Base-by-base conservation (phyloP, 2,113 vertebrate genomes). In the Plecturocebus donacophilus region DNA sequence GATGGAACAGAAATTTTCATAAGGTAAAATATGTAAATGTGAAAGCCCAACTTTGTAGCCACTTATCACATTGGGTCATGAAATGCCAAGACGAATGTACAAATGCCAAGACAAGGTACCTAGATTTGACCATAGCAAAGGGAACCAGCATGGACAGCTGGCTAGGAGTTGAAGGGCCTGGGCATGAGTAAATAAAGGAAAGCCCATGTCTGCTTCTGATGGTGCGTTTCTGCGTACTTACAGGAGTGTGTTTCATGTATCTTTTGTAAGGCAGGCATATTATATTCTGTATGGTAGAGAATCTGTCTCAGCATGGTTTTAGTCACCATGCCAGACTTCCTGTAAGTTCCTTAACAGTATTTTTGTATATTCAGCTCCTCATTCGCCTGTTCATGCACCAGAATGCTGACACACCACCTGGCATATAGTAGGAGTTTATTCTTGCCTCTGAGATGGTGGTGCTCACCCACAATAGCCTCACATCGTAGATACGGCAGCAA, bases 1-100 rank as follows among this genome's bases (percentile, higher is more conserved):
- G 66, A 95, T 94, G n/a, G 20, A 77, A 92, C 66, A 91, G 85
- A 97, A 97, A 95, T 94, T 97, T 98, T 87, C 68, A 90, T 11
- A 84, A 87, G 90, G 92, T 84, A n/a, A 98, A 75, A 94, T 64
- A 76, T 64, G 91, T 81, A 96, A 97, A 97, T 76, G 19, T 87
- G 35, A 95, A 96, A 89, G 77, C 5, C 23, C 85, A 0, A 8
- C n/a, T 71, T 68, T 21, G 0, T 20, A 76, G 54, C 54, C 76
- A 84, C 38, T 93, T 87, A 88, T 87, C 66, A 86, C 52, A 30
- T 0, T n/a, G 70, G 25, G 35, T 52, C 70, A 84, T 84, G 90
- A 88, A 94, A 87, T 68, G 42, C 27, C 6, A 27, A 49, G 86
- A 56, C 45, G 85, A 52, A 19, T 16, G n/a, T n/a, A n/a, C n/a